These are phyloP conservation scores for Ceratothoa steindachneri DNA, from an alignment of 2,888 invertebrate species.

Conservation along the genomic window DNA sequence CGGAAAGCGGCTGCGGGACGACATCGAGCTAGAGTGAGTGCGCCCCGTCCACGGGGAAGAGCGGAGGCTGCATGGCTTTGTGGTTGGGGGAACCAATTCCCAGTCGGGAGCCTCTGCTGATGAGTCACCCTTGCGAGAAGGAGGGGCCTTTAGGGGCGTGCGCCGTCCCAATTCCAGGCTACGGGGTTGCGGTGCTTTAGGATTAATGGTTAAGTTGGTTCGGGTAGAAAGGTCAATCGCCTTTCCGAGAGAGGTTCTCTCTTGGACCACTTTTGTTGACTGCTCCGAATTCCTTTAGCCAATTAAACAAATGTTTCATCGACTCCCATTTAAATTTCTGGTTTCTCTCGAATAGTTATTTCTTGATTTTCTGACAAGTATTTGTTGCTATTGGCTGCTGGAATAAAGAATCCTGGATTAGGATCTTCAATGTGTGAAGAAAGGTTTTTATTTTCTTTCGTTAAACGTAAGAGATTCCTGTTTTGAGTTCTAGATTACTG, in stretches of 20 bases:
- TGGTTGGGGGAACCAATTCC: background rate
- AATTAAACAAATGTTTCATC: background rate
- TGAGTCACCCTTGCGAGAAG: background rate
- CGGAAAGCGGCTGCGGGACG: constrained; percentile 37
- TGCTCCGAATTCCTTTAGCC: background rate
- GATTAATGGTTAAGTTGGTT: background rate
- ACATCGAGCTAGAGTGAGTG: constrained; percentile 39
- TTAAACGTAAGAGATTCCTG: no score
- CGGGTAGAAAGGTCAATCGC: background rate
- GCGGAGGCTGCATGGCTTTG: background rate
- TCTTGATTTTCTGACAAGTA: no score
- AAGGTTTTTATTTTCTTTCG: no score
- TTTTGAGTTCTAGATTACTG: no score
- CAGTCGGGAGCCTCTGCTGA: background rate
- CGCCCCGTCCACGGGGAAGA: background rate
- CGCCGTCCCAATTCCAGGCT: background rate
- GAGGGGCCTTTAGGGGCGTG: background rate
- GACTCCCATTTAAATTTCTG: no score
- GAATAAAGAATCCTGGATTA: no score
- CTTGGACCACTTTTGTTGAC: background rate
- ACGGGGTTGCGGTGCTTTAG: constrained; percentile 6
- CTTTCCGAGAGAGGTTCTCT: background rate
- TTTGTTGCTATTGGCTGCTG: no score
- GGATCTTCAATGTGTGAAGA: no score
- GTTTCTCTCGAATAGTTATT: no score